Base-by-base conservation (phyloP, 64 coral and sea anemone genomes). In the Pachyseris speciosa region DNA sequence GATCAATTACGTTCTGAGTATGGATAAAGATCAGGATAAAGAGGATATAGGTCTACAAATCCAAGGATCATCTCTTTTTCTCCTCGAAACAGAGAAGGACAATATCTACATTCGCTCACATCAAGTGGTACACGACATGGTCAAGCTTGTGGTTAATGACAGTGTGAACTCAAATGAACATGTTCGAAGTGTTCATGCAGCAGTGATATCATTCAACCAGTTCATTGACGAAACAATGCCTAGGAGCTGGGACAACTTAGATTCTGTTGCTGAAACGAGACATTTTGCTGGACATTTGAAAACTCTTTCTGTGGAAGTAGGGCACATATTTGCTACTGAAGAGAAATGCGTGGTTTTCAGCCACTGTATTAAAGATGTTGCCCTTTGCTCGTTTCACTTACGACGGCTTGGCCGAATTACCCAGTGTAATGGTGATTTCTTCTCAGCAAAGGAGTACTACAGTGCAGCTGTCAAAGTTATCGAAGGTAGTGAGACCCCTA, bases 1-100 rank as follows among this genome's bases (percentile, higher is more conserved):
- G 8, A 84, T 37, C 15, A 60, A 86, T 51, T 95, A 90, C 37
- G 44, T 90, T 19, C 8, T 66, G 72, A 76, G 27, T 77, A 27
- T 51, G 12, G 45, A 77, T 53, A 49, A 51, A 28, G 10, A 51
- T 11, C 45, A 32, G 17, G 73, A 77, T 19, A 77, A 51, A 30
- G 73, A 77, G 26, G 73, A 77, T 49, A 77, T 77, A n/a, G 44
- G 11, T 15, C n/a, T 77, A 30, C 73, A 29, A 10, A 77, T 77
- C 44, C 45, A 77, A 77, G 73, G 73, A 3, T 77, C 26, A 24
- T 77, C 73, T 11, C 73, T 77, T n/a, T 5, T 77, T 27, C 13
- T 77, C 25, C 26, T 77, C 13, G 73, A 77, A 12, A 13, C 50
- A 77, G 29, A 24, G 4, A 2, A 77, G 26, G 27, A 52, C 24